Conservation (phyloP, 2,797 vertebrate genomes). For the Tangara arthus region DNA sequence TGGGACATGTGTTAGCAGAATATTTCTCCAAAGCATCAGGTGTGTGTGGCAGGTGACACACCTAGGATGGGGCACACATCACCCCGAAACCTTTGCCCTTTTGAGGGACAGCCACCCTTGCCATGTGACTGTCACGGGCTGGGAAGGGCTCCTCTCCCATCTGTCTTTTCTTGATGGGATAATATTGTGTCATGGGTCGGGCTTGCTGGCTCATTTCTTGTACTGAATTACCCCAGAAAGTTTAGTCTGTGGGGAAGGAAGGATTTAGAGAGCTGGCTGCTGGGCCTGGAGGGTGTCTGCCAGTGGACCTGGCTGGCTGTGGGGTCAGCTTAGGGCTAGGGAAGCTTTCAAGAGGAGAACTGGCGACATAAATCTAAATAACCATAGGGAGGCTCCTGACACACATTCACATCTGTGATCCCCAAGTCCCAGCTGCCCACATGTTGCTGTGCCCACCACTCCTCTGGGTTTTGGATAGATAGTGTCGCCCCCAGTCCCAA, state of each 20-base stretch:
- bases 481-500: not conserved
- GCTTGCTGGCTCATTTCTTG: slow-evolving; percentile 41
- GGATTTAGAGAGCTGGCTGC: slow-evolving; percentile 50
- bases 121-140: not conserved
- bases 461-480: not conserved
- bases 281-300: slow-evolving; percentile 35
- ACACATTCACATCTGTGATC: fast-evolving
- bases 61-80: not conserved
- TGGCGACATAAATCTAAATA: not conserved
- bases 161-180: slow-evolving; percentile 27
- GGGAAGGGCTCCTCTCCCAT: not conserved
- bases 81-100: not conserved
- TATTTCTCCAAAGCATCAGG: not conserved
- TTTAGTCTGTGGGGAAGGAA: slow-evolving; percentile 71
- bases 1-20: not conserved
- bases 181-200: not conserved
- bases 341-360: not conserved
- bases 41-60: fast-evolving
- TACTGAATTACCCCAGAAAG: slow-evolving; percentile 39
- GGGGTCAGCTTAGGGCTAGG: not conserved
- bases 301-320: not conserved
- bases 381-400: not conserved
- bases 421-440: not conserved
- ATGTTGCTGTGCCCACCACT: not conserved
- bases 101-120: not conserved